phyloP scores from a whole-genome alignment of 2,113 vertebrate species.

The Hipposideros armiger region DNA sequence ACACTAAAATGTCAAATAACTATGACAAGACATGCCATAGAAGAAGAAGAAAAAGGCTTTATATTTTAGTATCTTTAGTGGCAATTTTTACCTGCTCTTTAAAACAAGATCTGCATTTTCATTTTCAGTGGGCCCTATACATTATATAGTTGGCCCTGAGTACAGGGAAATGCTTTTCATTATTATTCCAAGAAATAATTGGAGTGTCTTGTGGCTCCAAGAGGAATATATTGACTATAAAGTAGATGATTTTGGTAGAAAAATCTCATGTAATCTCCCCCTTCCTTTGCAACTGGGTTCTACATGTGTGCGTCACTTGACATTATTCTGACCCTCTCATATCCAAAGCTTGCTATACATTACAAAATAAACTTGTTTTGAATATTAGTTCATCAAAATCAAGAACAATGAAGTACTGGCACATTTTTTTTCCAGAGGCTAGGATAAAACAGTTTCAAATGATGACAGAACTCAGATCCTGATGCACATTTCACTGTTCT shows the following conservation, averaged over 20 bases:
- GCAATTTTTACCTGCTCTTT: background rate
- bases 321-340: background rate
- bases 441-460: background rate
- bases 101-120: background rate
- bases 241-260: background rate
- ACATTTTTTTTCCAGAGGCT: background rate
- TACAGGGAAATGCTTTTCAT: background rate
- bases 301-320: background rate
- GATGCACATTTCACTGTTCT: background rate
- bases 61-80: background rate
- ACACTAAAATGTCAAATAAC: slow-evolving; percentile 30
- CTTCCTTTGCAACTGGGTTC: background rate
- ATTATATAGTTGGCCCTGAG: background rate
- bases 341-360: background rate
- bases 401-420: background rate
- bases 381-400: background rate
- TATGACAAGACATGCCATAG: background rate
- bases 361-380: background rate
- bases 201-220: background rate
- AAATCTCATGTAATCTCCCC: background rate
- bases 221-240: background rate
- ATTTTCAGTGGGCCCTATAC: background rate
- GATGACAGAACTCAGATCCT: background rate
- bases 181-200: background rate
- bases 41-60: background rate